These are phyloP conservation scores for Boulengeromyrus knoepffleri DNA, from an alignment of 2,113 vertebrate genomes.

Conservation along the genomic window DNA sequence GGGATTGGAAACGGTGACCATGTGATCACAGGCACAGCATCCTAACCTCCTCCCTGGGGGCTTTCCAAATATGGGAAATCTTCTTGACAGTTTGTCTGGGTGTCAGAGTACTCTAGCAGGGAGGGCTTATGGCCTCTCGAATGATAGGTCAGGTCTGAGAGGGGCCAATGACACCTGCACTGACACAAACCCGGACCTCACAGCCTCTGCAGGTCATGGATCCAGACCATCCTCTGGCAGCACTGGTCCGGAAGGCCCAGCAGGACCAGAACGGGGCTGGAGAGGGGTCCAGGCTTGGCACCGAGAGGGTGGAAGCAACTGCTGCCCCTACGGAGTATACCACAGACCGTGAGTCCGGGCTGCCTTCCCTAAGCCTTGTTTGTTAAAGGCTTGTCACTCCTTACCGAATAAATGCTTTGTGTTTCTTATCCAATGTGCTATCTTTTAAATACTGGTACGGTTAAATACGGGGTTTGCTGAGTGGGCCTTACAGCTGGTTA, in stretches of 20 bases:
- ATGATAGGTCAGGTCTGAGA: not conserved
- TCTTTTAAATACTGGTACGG: not conserved
- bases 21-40: not conserved
- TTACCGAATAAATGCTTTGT: not conserved
- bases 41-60: not conserved
- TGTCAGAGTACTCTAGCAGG: not conserved
- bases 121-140: not conserved
- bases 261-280: slow-evolving; percentile 71
- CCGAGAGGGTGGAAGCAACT: slow-evolving; percentile 51
- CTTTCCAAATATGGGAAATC: not conserved
- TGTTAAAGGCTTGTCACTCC: not conserved
- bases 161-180: not conserved
- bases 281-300: slow-evolving; percentile 47
- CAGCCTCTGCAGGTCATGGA: slow-evolving; percentile 93
- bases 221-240: slow-evolving; percentile 89
- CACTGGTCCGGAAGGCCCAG: slow-evolving; percentile 78
- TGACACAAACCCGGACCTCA: not conserved
- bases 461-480: not conserved
- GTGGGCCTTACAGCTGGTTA: not conserved
- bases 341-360: slow-evolving; percentile 76
- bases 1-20: not conserved
- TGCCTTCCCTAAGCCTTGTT: not conserved
- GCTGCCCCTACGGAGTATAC: slow-evolving; percentile 56
- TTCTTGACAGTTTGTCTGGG: not conserved
- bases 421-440: not conserved